Conservation (phyloP, 2,888 invertebrate species). For the Dolichomitus sp. region DNA sequence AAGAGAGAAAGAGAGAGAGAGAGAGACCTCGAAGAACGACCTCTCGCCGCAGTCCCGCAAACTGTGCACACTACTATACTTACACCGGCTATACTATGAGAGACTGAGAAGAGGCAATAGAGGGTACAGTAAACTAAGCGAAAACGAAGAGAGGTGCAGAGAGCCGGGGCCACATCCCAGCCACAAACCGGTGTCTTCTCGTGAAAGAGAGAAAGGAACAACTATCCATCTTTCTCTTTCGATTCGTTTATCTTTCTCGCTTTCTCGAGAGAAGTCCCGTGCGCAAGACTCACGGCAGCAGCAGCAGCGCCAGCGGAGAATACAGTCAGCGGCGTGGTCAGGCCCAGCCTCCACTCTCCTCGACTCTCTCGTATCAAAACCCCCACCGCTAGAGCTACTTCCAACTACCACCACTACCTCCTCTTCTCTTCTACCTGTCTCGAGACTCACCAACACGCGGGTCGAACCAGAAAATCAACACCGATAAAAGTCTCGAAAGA, state of each 20-base stretch:
- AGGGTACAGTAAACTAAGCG: constrained; percentile 50
- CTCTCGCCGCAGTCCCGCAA: constrained; percentile 80
- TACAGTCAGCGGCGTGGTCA: constrained; percentile 57
- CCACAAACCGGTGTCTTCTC: constrained; percentile 66
- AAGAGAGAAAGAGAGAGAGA: constrained; percentile 20
- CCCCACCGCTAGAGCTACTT: constrained; percentile 32
- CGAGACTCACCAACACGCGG: constrained; percentile 38
- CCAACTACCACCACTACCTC: constrained; percentile 9
- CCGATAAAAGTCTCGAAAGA: constrained; percentile 28
- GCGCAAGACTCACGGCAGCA: constrained; percentile 20
- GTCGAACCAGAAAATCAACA: constrained; percentile 47
- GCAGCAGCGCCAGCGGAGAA: constrained; percentile 38
- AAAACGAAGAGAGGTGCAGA: constrained; percentile 47
- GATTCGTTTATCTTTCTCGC: constrained; percentile 60
- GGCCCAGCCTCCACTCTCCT: constrained; percentile 60
- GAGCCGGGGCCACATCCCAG: constrained; percentile 56
- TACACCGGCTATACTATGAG: constrained; percentile 37
- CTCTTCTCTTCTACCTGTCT: constrained; percentile 31
- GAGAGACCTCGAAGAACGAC: constrained; percentile 74
- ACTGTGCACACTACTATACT: constrained; percentile 66
- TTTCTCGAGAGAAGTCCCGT: constrained; percentile 46
- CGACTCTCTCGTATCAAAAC: constrained; percentile 41
- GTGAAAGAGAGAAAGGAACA: constrained; percentile 19
- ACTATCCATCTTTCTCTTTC: constrained; percentile 52
- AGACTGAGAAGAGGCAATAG: constrained; percentile 51